A percentile compares a stretch with the other conserved stretches of the same genome.
Evolutionary conservation across 2,113 vertebrate genomes (phyloP).

Genomic region (Myiozetetes cayanensis): DNA sequence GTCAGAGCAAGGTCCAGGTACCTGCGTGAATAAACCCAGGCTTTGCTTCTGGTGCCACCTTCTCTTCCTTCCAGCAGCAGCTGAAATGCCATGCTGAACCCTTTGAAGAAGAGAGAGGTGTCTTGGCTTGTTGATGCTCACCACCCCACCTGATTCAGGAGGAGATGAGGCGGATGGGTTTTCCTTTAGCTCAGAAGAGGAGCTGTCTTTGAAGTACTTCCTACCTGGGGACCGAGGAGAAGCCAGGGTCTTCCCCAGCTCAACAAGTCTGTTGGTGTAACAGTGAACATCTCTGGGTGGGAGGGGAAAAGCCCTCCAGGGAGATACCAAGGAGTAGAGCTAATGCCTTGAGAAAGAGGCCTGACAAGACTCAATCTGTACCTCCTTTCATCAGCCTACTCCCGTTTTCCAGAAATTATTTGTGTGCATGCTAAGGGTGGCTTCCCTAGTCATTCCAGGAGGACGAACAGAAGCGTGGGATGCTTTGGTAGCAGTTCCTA

Average conservation of each 20-base stretch:
- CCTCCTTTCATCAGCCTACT: neutral
- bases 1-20: neutral
- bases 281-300: neutral
- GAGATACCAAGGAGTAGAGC: neutral
- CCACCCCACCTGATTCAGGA: neutral
- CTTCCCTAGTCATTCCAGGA: neutral
- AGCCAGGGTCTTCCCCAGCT: neutral
- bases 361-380: neutral
- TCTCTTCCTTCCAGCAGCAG: neutral
- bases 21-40: neutral
- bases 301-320: neutral
- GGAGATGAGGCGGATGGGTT: neutral
- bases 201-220: neutral
- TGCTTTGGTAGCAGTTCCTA: neutral
- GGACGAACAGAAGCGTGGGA: neutral
- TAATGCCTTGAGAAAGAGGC: neutral
- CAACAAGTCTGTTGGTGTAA: neutral
- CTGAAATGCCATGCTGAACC: neutral
- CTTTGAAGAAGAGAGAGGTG: conserved; percentile 17
- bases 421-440: neutral
- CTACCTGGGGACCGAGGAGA: neutral
- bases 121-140: neutral
- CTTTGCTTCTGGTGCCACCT: neutral
- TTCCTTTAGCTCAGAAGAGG: neutral
- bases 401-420: neutral